A percentile compares a stretch with the other conserved stretches of the same genome.
Evolutionary conservation across 2,888 invertebrate species (phyloP).

Genomic region (Apamea epomidion): DNA sequence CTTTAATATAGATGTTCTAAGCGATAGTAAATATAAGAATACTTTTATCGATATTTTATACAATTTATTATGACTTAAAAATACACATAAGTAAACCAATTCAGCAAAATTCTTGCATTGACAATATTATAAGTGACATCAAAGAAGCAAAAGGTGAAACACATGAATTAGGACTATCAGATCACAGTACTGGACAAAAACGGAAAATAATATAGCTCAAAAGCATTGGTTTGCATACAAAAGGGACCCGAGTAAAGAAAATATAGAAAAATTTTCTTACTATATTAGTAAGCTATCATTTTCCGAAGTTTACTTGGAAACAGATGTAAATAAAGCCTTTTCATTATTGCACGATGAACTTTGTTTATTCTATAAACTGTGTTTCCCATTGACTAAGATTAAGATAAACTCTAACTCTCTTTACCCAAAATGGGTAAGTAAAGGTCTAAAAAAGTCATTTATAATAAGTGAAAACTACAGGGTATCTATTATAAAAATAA

Average conservation of each 20-base stretch:
- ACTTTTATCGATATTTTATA: background rate
- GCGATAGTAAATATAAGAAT: background rate
- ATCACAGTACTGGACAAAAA: constrained; percentile 1
- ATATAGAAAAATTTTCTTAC: background rate
- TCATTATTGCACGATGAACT: too few species aligned
- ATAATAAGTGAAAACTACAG: too few species aligned
- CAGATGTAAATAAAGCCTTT: too few species aligned
- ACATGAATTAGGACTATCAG: constrained; percentile 7
- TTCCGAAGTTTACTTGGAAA: too few species aligned
- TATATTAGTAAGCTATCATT: background rate
- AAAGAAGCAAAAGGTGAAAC: constrained; percentile 8
- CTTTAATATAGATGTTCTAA: background rate
- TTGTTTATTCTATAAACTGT: too few species aligned
- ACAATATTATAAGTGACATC: constrained; percentile 7
- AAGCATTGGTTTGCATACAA: background rate
- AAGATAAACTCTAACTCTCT: too few species aligned
- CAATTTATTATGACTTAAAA: background rate
- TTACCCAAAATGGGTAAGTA: too few species aligned
- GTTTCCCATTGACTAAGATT: too few species aligned
- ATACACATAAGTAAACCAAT: background rate
- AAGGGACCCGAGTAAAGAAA: background rate
- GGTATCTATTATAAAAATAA: too few species aligned
- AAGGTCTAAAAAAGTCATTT: too few species aligned
- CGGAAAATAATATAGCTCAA: background rate
- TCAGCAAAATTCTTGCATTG: constrained; percentile 1